These are phyloP conservation scores for Bicyclus anynana DNA, from an alignment of 1,140 invertebrate genomes.

Conservation along the genomic window DNA sequence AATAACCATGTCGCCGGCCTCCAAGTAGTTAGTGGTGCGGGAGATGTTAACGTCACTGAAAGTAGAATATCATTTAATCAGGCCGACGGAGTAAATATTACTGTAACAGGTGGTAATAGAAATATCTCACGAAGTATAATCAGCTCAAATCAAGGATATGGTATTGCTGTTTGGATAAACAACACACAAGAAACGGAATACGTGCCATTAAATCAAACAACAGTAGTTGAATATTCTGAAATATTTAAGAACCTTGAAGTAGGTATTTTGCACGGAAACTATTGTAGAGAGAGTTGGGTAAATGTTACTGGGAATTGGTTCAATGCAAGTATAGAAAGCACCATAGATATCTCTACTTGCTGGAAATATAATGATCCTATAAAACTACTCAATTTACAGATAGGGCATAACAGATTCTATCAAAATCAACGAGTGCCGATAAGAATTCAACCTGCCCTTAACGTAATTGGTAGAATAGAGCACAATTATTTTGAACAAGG, in stretches of 20 bases:
- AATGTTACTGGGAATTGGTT: constrained; percentile 93
- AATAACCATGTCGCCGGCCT: constrained; percentile 93
- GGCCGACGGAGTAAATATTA: constrained; percentile 94
- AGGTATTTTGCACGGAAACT: constrained; percentile 90
- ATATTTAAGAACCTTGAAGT: constrained; percentile 90
- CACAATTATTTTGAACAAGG: constrained; percentile 93
- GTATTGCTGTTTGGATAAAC: constrained; percentile 93
- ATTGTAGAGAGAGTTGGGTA: constrained; percentile 84
- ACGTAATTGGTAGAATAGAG: constrained; percentile 87
- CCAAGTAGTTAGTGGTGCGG: constrained; percentile 89
- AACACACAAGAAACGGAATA: constrained; percentile 90
- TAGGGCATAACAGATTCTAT: constrained; percentile 91
- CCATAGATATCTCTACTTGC: constrained; percentile 87
- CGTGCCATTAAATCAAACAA: constrained; percentile 88
- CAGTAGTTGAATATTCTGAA: constrained; percentile 90
- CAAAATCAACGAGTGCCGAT: constrained; percentile 87
- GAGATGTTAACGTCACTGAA: constrained; percentile 95
- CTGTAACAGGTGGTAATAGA: constrained; percentile 92
- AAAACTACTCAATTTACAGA: constrained; percentile 82
- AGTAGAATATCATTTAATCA: constrained; percentile 93
- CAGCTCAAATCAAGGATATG: constrained; percentile 89
- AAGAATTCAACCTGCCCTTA: constrained; percentile 90
- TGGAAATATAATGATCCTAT: constrained; percentile 80
- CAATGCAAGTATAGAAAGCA: constrained; percentile 85
- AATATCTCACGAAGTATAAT: constrained; percentile 91